Evolutionary conservation across 1,140 invertebrate genomes (phyloP).

Genomic region (Diploscapter pachys): DNA sequence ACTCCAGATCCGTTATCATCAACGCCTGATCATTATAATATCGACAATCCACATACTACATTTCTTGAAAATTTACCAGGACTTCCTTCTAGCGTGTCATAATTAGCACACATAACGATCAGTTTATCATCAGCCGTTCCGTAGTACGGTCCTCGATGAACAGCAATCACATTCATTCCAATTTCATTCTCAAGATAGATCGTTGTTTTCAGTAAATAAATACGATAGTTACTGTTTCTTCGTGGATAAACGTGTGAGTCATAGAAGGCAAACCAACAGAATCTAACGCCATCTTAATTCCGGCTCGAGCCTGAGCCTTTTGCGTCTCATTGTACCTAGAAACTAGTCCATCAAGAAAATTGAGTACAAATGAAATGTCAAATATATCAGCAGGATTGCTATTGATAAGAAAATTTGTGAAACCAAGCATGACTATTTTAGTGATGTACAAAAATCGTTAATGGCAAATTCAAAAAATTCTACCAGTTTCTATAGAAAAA

Average conservation of each 20-base stretch:
- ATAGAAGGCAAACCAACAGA: slow-evolving; percentile 13
- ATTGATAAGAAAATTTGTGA: slow-evolving; percentile 2
- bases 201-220: neutral
- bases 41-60: neutral
- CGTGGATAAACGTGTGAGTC: slow-evolving; percentile 25
- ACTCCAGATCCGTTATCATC: slow-evolving; percentile 33
- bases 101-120: slow-evolving; percentile 27
- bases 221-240: slow-evolving; percentile 13
- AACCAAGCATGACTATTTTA: neutral
- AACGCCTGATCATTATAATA: slow-evolving; percentile 14
- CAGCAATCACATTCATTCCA: slow-evolving; percentile 27
- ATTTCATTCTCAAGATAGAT: slow-evolving; percentile 24
- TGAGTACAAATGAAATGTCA: neutral
- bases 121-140: slow-evolving; percentile 22
- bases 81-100: slow-evolving; percentile 19
- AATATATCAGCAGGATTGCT: neutral
- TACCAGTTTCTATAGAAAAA: too few species aligned
- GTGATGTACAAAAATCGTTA: neutral
- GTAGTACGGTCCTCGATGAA: slow-evolving; percentile 22
- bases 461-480: too few species aligned
- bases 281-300: slow-evolving; percentile 20
- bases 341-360: neutral
- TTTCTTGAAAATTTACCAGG: slow-evolving; percentile 2
- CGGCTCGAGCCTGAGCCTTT: slow-evolving; percentile 18
- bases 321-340: slow-evolving; percentile 27